A percentile compares a stretch with the other conserved stretches of the same genome.
Evolutionary conservation across 2,797 vertebrate genomes (phyloP).

Genomic region (Enteromius viviparus): DNA sequence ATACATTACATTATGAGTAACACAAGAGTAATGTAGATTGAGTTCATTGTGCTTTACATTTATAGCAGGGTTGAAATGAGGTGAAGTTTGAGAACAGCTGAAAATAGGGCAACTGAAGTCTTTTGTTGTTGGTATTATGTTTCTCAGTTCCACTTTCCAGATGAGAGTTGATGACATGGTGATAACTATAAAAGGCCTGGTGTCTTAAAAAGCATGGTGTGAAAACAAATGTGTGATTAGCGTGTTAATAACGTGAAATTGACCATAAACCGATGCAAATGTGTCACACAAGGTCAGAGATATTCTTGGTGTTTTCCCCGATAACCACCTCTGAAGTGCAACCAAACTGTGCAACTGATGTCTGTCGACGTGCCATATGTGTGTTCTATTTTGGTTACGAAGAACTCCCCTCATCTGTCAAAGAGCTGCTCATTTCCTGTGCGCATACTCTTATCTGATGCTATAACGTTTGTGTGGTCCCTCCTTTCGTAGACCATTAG

Average conservation of each 20-base stretch:
- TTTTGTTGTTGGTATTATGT: background rate
- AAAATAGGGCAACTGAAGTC: background rate
- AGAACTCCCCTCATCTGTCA: constrained; percentile 70
- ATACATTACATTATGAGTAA: background rate
- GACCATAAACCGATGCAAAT: constrained; percentile 11
- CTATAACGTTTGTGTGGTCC: constrained; percentile 51
- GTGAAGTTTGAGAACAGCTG: background rate
- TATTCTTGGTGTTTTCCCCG: constrained; percentile 53
- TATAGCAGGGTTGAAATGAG: background rate
- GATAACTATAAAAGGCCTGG: background rate
- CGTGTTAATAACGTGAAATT: background rate
- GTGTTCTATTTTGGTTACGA: constrained; percentile 65
- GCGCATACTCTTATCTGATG: constrained; percentile 57
- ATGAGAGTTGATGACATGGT: background rate
- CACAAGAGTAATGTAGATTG: background rate
- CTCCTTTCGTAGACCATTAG: constrained; percentile 30
- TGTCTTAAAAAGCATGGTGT: background rate
- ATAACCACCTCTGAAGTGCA: constrained; percentile 42
- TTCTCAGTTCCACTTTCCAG: background rate
- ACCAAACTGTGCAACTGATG: constrained; percentile 28
- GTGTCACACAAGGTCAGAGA: constrained; percentile 10
- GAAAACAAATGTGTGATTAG: background rate
- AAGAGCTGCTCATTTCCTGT: constrained; percentile 71
- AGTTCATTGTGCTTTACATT: constrained; percentile 9
- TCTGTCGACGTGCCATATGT: constrained; percentile 18